Base-by-base conservation (phyloP, 2,888 invertebrate species). In the Chrysodeixis includens region DNA sequence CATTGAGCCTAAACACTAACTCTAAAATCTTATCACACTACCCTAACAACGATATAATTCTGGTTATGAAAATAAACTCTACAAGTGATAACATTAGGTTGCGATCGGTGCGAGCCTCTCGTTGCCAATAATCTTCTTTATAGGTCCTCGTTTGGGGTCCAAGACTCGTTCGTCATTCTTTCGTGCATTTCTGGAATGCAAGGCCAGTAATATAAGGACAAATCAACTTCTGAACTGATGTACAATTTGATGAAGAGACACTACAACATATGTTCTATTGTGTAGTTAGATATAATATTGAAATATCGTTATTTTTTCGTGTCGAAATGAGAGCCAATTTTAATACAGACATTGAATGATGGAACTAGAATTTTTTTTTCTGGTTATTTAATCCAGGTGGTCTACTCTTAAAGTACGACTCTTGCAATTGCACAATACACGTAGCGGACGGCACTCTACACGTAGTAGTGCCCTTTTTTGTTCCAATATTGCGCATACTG, bases 61-160 rank as follows among this genome's bases (percentile, higher is more conserved):
- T 52, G 51, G 68, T 66, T 65, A 76, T 26, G 58, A 79, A 67
- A 75, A 76, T 78, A 65, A 66, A 62, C 40, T 66, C 70, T 81
- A 71, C 63, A 14, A 9, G 55, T 72, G 78, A 61, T 16, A n/a
- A 22, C 20, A 22, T 73, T 92, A 90, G 0, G 93, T 93, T 40
- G 91, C 88, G 56, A 95, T 92, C 10, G 95, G 94, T n/a, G 94
- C 87, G 30, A 95, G 86, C 2, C 94, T 92, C 67, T 93, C 92
- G 74, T 87, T 89, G 49, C 87, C 88, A 62, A 94, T 86, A 61
- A 91, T 87, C 84, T 92, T 94, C 88, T 89, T 94, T 82, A 95
- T 88, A 61, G 92, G 94, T 66, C 94, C 94, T 81, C 94, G 93
- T 87, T 92, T 94, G 82, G 95, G 88, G 88, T 95, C 95, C 86